These are phyloP conservation scores for Eupeodes corollae DNA, from an alignment of 1,140 invertebrate species.

Conservation along the genomic window DNA sequence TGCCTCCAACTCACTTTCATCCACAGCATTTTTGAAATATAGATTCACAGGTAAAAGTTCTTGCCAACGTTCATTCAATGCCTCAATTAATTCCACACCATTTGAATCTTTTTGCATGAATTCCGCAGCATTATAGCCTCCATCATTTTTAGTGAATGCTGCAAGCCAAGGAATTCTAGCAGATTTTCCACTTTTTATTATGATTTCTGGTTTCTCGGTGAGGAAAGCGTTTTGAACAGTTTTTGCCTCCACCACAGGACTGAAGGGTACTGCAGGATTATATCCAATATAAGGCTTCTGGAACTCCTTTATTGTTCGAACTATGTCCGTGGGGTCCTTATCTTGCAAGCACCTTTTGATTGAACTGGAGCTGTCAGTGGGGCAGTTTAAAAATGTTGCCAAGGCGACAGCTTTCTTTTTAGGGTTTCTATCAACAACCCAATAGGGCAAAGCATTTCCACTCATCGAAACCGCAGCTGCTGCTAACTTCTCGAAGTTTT, in stretches of 20 bases:
- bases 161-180: slow-evolving; percentile 43
- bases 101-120: slow-evolving; percentile 1
- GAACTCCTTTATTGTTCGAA: slow-evolving; percentile 38
- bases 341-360: no score
- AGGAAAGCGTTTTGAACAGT: slow-evolving; percentile 38
- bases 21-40: no score
- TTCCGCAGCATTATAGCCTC: slow-evolving; percentile 41
- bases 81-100: slow-evolving; percentile 5
- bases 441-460: slow-evolving; percentile 39
- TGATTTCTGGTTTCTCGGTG: slow-evolving; percentile 37
- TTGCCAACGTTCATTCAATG: slow-evolving; percentile 17
- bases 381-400: slow-evolving; percentile 8
- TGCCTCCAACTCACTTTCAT: no score
- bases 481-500: slow-evolving; percentile 37
- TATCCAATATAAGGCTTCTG: slow-evolving; percentile 41
- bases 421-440: slow-evolving; percentile 43
- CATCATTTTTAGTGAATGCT: slow-evolving; percentile 41
- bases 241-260: slow-evolving; percentile 40
- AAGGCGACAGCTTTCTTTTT: slow-evolving; percentile 30
- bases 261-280: slow-evolving; percentile 49
- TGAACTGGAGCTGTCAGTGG: no score
- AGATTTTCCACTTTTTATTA: slow-evolving; percentile 39
- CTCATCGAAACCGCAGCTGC: slow-evolving; percentile 42
- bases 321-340: no score
- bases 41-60: slow-evolving; percentile 10